A percentile compares a stretch with the other conserved stretches of the same genome.
Conservation (phyloP, 1,140 invertebrate species). For the Oryzaephilus surinamensis region DNA sequence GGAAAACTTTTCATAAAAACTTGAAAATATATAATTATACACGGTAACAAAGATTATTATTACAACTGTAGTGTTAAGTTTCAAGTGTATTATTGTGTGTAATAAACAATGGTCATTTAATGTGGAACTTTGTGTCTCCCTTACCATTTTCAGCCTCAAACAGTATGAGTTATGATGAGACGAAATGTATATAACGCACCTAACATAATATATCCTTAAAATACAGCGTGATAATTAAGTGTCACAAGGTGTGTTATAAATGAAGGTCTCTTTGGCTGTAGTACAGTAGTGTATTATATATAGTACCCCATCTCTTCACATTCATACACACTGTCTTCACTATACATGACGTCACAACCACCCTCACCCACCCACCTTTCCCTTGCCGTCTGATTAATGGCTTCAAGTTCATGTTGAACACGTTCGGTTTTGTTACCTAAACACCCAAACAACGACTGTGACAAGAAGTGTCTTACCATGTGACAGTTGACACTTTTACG, state of each 20-base stretch:
- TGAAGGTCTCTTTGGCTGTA: slow-evolving; percentile 20
- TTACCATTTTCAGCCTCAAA: too few relatives aligned
- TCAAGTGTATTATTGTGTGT: too few relatives aligned
- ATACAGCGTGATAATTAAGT: slow-evolving; percentile 24
- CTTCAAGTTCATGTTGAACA: slow-evolving; percentile 29
- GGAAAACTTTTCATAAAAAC: too few relatives aligned
- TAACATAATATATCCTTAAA: not conserved
- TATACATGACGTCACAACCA: slow-evolving; percentile 17
- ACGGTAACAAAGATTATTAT: too few relatives aligned
- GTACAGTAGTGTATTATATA: slow-evolving; percentile 1
- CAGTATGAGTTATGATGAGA: not conserved
- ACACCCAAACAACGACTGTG: slow-evolving; percentile 27
- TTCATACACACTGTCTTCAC: not conserved
- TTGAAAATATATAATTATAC: too few relatives aligned
- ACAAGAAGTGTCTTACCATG: slow-evolving; percentile 16
- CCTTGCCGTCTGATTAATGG: slow-evolving; percentile 28
- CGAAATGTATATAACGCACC: not conserved
- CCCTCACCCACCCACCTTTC: too few relatives aligned
- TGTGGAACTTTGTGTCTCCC: too few relatives aligned
- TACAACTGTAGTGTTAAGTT: too few relatives aligned
- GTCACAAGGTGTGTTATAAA: slow-evolving; percentile 28
- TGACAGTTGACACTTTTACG: slow-evolving; percentile 18
- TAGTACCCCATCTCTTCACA: not conserved
- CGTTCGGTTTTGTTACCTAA: slow-evolving; percentile 30
- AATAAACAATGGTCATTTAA: too few relatives aligned